Evolutionary conservation across 2,113 vertebrate species (phyloP), one percentile per base, ranked within the genome.

Genomic region (Ranitomeya variabilis): DNA sequence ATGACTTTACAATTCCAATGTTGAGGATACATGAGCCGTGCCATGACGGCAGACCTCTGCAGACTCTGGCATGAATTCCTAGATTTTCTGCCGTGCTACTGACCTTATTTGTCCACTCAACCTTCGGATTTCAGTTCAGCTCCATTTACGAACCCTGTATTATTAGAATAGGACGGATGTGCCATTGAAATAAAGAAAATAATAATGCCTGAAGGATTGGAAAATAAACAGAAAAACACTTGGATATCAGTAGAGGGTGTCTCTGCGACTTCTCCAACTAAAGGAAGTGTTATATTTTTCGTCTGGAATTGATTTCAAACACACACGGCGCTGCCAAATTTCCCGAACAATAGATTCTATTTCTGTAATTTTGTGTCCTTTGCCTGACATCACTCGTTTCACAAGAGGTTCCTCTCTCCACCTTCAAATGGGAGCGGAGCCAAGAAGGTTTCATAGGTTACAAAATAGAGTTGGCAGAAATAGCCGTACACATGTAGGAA

Each of bases 291-390:
- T 93, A 83, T 94, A 90, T 94, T 94, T 88, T 95, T 93, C 93
- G 90, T 92, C 91, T 94, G 91, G 93, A 94, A 91, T 94, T 93
- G 91, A 94, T 94, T 94, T 95, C 90, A 92, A 89, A 93, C 92
- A 90, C 91, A 92, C 90, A 93, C 91, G 91, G 79, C 26, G 0
- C 90, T 94, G 93, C 94, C 95, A 95, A 93, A 92, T 91, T 83
- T 90, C 91, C 92, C 90, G 92, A 94, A 94, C 93, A 95, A 93
- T 95, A 94, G 92, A 90, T 95, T 94, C 94, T 95, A 93, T 95
- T 95, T 95, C 91, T 94, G 91, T 92, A 93, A 94, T 94, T 31
- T 52, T 21, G 94, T 93, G 94, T 92, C 89, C 92, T 92, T 90
- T 90, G 93, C 87, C 89, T 96, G 94, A 94, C 91, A 89, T 92